phyloP scores from a whole-genome alignment of 2,113 vertebrate species.

The Hemiprocne comata region DNA sequence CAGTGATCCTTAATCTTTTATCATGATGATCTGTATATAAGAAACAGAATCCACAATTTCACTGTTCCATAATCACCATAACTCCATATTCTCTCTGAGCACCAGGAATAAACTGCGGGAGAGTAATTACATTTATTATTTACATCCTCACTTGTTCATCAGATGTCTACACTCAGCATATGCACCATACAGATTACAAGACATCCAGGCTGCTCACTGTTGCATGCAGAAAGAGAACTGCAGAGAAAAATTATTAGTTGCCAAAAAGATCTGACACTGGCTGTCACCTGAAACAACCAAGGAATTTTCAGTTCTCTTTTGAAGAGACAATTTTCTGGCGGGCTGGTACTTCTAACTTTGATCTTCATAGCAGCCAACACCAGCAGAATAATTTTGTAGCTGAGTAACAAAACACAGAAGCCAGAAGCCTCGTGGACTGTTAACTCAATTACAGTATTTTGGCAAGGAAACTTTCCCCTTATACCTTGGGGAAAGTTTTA shows the following conservation, averaged over 20 bases:
- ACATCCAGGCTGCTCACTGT: not conserved
- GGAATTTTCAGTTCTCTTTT: constrained; percentile 27
- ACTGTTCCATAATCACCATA: not conserved
- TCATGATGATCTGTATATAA: not conserved
- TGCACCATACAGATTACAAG: not conserved
- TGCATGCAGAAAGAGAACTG: not conserved
- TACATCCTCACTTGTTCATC: not conserved
- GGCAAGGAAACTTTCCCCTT: constrained; percentile 27
- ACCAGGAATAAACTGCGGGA: not conserved
- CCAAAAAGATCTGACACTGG: not conserved
- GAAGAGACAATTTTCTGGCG: constrained; percentile 31
- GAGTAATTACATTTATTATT: not conserved
- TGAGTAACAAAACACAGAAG: constrained; percentile 55
- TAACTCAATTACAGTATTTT: constrained; percentile 51
- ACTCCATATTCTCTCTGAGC: not conserved
- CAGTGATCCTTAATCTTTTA: not conserved
- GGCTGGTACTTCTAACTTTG: constrained; percentile 22
- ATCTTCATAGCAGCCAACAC: constrained; percentile 29
- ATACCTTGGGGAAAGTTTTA: constrained; percentile 24
- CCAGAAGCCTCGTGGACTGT: constrained; percentile 25
- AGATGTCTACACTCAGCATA: not conserved
- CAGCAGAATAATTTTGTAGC: constrained; percentile 15
- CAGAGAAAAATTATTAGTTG: not conserved
- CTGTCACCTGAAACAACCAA: not conserved
- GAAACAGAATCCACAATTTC: not conserved